Base-by-base conservation (phyloP, 1,140 invertebrate species). In the Akabosia matsudoensis region DNA sequence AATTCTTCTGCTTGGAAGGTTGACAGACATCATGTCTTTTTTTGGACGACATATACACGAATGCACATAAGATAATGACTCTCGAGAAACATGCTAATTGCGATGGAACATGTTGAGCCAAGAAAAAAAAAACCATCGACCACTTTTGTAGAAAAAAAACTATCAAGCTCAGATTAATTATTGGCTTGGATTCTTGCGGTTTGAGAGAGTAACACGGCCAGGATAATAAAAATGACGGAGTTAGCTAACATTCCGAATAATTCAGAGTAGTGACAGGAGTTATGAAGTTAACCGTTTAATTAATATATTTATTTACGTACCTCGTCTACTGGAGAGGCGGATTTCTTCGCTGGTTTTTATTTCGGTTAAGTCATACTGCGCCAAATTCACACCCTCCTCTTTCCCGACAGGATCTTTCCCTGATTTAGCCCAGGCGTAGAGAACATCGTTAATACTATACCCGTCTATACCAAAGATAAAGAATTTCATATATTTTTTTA, bases 371-470 rank as follows among this genome's bases (percentile, higher is more conserved):
- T 85, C 84, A 76, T 85, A 86, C 79, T 86, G 85, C n/a, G 85
- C 85, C 28, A 86, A 72, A 67, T 84, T 82, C 70, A 86, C 82
- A 13, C 84, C 85, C 10, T 80, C 79, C 71, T 84, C 85, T 30
- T 82, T 70, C 13, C 75, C 80, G 1, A 86, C 84, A 0, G 82
- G 78, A 26, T 45, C 71, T 26, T 34, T 79, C n/a, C 82, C 80
- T 33, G 82, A 74, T 30, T 82, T 82, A 33, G 85, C 85, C 89
- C 89, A 90, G 64, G 83, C 78, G 82, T 90, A 90, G 1, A 86
- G 74, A 0, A 90, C 83, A 75, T 90, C 89, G 10, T 86, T 83
- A 4, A 83, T 83, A 7, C 85, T 86, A 82, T 90, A 90, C 0
- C 87, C 89, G 82, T 88, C 88, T 90, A 79, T 1, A 51, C 64